Conservation (phyloP, 2,113 vertebrate species). For the Pseudopodoces humilis region DNA sequence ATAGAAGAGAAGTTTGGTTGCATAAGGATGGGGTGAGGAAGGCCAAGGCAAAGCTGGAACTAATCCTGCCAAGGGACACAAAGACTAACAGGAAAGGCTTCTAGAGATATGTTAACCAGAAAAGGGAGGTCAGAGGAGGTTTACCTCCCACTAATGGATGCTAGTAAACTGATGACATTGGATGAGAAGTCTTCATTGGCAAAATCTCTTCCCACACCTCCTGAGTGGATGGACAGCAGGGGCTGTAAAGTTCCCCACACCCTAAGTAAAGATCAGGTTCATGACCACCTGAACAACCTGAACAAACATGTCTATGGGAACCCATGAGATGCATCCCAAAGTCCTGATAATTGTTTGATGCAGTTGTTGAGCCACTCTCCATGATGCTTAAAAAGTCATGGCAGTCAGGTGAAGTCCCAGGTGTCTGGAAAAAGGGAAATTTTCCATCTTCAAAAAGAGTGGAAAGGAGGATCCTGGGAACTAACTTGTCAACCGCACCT, state of each 20-base stretch:
- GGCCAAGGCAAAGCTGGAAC: background rate
- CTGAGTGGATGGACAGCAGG: background rate
- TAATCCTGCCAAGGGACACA: background rate
- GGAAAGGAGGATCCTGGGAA: background rate
- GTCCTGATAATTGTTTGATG: background rate
- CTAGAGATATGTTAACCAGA: background rate
- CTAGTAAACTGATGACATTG: background rate
- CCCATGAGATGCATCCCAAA: background rate
- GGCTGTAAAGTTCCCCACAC: background rate
- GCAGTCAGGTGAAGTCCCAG: background rate
- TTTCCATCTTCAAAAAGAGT: background rate
- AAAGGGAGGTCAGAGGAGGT: background rate
- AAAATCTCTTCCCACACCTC: background rate
- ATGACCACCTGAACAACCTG: background rate
- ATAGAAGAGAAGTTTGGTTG: background rate
- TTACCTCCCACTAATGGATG: accelerated
- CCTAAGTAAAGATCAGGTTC: background rate
- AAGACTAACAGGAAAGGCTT: background rate
- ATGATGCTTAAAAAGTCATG: background rate
- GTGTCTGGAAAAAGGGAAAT: background rate
- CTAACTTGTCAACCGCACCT: background rate
- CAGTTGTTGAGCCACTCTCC: background rate
- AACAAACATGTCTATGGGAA: background rate
- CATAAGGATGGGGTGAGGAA: background rate
- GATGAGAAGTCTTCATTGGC: background rate